Base-by-base conservation (phyloP, 2,888 invertebrate species). In the Minunthozetes semirufus region DNA sequence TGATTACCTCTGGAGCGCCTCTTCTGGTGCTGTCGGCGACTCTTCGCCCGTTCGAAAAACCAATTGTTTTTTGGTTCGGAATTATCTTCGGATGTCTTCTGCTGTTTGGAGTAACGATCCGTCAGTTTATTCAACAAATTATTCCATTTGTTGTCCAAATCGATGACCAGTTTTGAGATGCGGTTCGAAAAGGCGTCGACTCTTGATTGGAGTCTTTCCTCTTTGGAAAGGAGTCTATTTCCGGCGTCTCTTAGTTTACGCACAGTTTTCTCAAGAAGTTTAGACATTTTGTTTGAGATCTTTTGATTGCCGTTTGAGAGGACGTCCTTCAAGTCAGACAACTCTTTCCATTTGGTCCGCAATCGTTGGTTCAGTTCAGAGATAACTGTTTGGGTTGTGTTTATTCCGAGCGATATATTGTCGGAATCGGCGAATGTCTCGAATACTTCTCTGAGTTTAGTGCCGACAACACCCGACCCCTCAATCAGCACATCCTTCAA, bases 111-210 rank as follows among this genome's bases (percentile, higher is more conserved):
- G 29, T 50, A 68, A 8, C 59, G 9, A n/a, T 75, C 38, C 1
- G 66, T 15, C 42, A 48, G 70, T 68, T 75, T 76, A 27, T 66
- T 22, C 38, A 70, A 25, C 46, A 76, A 17, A 33, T 75, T 9
- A 61, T 68, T 68, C 74, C 76, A 76, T 50, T 74, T 73, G 50
- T 22, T 75, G 46, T 61, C 50, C 33, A 75, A 13, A n/a, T 68
- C 50, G 22, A 70, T 33, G 33, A 70, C 19, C 17, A 66, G 29
- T 72, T 75, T 48, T 0, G 72, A 29, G 3, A 76, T 29, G 17
- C 22, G 68, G 4, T 2, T 19, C 2, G 61, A 29, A 19, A 66
- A 70, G 17, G 48, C 25, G 48, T 70, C 25, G 59, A 75, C 38
- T 22, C 70, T 15, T 48, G 48, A 19, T 48, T 68, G 33, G 9